Base-by-base conservation (phyloP, 2,113 vertebrate species). In the Pristiophorus japonicus region DNA sequence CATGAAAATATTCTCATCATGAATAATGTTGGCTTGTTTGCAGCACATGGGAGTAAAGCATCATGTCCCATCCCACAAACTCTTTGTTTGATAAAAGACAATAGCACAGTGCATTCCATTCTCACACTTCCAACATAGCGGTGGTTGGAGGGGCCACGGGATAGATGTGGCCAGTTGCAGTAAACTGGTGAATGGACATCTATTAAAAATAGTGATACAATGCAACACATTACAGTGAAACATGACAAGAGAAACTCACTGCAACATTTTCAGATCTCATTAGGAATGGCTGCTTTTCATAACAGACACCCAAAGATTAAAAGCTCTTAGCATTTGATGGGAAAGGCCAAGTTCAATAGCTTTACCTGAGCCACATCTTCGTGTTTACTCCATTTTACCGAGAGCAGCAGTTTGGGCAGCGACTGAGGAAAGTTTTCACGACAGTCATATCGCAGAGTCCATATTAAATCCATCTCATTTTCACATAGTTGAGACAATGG, bases 391-490 rank as follows among this genome's bases (percentile, higher is more conserved):
- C 99, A 99, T 96, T 99, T 99, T 94, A 99, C 98, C 0, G 99
- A 99, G 20, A 99, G 98, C 94, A 99, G 97, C 96, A 99, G 97
- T 96, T 99, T 99, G 70, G 99, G 99, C 96, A 99, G 96, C 0
- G 98, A 99, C 96, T 99, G 98, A 95, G 99, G 99, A 88, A 99
- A 99, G 96, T 98, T 99, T 95, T 99, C 99, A 95, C 97, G 96
- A 95, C 99, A 99, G 97, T 99, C 99, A 0, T 98, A 97, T 73
- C 99, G 98, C 96, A 99, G 98, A 95, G 98, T 99, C 99, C 99
- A 99, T 96, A 99, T 99, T 95, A 99, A 97, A 97, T 99, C 99
- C 97, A 99, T 99, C 97, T 99, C 99, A 96, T 99, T 99, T 96
- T 99, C 99, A 97, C 99, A 99, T n/a, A 99, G 97, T 95, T 99